phyloP scores from a whole-genome alignment of 2,888 invertebrate species.

The Lithophane socia region DNA sequence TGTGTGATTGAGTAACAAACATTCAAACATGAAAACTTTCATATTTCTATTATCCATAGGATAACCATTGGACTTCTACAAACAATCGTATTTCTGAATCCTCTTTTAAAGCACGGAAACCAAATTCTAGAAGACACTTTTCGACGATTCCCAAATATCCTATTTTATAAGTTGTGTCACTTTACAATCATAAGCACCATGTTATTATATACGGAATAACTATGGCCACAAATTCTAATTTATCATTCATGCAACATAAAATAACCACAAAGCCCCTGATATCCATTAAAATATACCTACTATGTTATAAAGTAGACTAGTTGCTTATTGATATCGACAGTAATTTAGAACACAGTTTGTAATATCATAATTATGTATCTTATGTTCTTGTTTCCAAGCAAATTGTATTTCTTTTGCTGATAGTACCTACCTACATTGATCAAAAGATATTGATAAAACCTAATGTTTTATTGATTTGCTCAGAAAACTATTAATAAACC shows the following conservation, averaged over 20 bases:
- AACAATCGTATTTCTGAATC: neutral
- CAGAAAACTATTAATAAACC: neutral
- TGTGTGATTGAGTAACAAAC: neutral
- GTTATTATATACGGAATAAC: conserved; percentile 19
- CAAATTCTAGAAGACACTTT: neutral
- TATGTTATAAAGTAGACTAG: conserved; percentile 6
- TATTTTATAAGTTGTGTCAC: conserved; percentile 14
- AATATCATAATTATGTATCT: neutral
- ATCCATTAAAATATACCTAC: conserved; percentile 24
- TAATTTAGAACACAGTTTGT: neutral
- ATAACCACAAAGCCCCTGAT: conserved; percentile 34
- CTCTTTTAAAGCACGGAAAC: neutral
- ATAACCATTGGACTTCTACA: neutral
- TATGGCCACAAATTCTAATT: conserved; percentile 34
- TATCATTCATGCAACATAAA: conserved; percentile 28
- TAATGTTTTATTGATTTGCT: neutral
- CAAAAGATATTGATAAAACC: neutral
- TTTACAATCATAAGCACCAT: conserved; percentile 3
- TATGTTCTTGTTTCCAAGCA: neutral
- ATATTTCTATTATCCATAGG: neutral
- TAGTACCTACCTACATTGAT: neutral
- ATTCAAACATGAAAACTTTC: neutral
- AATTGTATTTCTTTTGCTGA: neutral
- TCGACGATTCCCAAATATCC: neutral
- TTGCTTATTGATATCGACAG: neutral